Evolutionary conservation across 2,797 vertebrate species (phyloP).

Genomic region (Muscicapa comitata): DNA sequence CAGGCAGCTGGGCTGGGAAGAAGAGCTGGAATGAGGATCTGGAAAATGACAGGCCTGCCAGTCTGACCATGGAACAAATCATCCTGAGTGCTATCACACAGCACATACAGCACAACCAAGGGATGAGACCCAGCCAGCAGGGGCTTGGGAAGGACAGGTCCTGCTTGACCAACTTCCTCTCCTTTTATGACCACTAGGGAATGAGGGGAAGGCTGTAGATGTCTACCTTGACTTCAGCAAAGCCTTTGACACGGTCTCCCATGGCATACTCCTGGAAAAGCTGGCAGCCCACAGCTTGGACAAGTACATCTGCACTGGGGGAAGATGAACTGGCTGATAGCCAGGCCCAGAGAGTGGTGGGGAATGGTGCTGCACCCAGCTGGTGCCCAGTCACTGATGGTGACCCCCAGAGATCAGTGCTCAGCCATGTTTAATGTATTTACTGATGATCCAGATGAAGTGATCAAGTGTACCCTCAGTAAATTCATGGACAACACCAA

Average conservation of each 20-base stretch:
- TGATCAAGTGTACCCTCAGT: not conserved
- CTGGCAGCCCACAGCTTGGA: not conserved
- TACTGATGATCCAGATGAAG: not conserved
- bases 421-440: not conserved
- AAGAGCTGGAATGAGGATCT: not conserved
- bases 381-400: not conserved
- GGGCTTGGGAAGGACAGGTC: not conserved
- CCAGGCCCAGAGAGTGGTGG: not conserved
- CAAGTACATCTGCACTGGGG: not conserved
- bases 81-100: not conserved
- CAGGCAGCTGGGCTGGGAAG: not conserved
- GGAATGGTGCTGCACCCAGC: not conserved
- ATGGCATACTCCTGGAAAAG: not conserved
- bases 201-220: not conserved
- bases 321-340: not conserved
- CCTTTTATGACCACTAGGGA: not conserved
- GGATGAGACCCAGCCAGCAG: not conserved
- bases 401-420: not conserved
- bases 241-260: not conserved
- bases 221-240: not conserved
- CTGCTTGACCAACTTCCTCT: not conserved
- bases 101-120: not conserved
- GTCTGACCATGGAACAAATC: not conserved
- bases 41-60: not conserved
- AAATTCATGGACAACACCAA: not conserved